A percentile compares a stretch with the other conserved stretches of the same genome.
Conservation (phyloP, 2,888 invertebrate genomes). For the Sisyra terminalis region DNA sequence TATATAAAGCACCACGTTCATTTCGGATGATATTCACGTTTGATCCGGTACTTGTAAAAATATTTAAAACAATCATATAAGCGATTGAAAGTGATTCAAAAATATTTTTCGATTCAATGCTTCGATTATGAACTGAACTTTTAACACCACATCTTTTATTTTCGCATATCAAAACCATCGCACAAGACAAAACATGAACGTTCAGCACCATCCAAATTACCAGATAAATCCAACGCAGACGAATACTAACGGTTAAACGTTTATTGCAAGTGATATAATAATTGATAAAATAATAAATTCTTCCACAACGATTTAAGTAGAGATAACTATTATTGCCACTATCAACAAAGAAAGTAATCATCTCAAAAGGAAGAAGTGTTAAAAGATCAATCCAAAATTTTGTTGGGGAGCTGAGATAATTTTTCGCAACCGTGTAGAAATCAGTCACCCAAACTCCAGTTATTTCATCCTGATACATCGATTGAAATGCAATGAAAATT, state of each 20-base stretch:
- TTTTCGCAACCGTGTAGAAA: slow-evolving; percentile 11
- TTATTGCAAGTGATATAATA: slow-evolving; percentile 12
- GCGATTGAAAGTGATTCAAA: slow-evolving; percentile 9
- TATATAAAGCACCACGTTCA: slow-evolving; percentile 5
- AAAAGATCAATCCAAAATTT: slow-evolving; percentile 15
- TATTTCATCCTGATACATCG: slow-evolving; percentile 14
- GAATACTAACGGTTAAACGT: slow-evolving; percentile 11
- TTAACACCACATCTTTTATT: too few species aligned
- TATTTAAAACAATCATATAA: slow-evolving; percentile 11
- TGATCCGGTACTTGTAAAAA: slow-evolving; percentile 11
- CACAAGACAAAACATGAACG: slow-evolving; percentile 9
- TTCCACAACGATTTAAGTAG: slow-evolving; percentile 6
- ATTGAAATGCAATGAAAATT: slow-evolving; percentile 14
- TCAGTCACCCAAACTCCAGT: slow-evolving; percentile 9
- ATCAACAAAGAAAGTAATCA: slow-evolving; percentile 5
- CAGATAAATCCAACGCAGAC: slow-evolving; percentile 14
- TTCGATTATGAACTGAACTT: too few species aligned
- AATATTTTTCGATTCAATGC: background rate
- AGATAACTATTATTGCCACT: background rate
- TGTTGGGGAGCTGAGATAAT: slow-evolving; percentile 11
- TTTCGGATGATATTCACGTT: slow-evolving; percentile 7
- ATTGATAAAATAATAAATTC: slow-evolving; percentile 11
- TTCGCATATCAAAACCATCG: slow-evolving; percentile 6
- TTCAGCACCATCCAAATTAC: slow-evolving; percentile 9
- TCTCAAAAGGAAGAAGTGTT: slow-evolving; percentile 14